Evolutionary conservation across 2,888 invertebrate genomes (phyloP).

Genomic region (Drosophila melanocephala): DNA sequence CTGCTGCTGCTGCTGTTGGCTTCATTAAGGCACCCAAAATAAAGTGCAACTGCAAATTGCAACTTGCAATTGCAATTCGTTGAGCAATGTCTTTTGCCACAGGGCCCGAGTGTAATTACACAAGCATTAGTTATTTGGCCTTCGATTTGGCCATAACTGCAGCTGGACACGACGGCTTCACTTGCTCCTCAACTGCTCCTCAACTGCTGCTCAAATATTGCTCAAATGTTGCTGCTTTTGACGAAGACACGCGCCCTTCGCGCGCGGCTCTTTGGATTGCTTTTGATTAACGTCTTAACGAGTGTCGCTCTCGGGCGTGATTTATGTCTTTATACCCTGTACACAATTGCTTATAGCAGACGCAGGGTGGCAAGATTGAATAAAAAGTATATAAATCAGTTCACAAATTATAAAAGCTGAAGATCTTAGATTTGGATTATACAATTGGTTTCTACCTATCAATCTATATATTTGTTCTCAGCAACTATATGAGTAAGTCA

Average conservation of each 20-base stretch:
- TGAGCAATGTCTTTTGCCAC: conserved; percentile 43
- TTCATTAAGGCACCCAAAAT: conserved; percentile 72
- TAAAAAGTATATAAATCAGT: not conserved
- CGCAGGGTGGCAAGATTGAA: not conserved
- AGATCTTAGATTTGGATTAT: not conserved
- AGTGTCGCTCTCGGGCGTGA: conserved; percentile 67
- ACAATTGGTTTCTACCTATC: not conserved
- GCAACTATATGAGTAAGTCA: not conserved
- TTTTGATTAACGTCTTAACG: conserved; percentile 80
- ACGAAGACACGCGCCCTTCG: conserved; percentile 61
- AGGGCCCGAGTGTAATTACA: conserved; percentile 65
- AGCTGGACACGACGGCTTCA: conserved; percentile 36
- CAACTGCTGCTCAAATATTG: not conserved
- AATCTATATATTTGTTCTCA: not conserved
- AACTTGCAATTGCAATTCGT: conserved; percentile 48
- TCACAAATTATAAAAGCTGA: not conserved
- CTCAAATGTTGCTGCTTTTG: conserved; percentile 13
- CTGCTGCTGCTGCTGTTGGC: conserved; percentile 46
- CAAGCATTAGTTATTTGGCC: conserved; percentile 70
- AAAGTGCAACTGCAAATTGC: conserved; percentile 47
- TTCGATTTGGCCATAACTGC: conserved; percentile 66
- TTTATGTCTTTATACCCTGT: conserved; percentile 59
- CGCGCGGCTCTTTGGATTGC: conserved; percentile 61
- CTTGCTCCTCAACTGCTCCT: conserved; percentile 3
- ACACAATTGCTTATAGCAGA: not conserved